These are phyloP conservation scores for Leptinotarsa tumamoca DNA, from an alignment of 2,888 invertebrate genomes.

Conservation along the genomic window DNA sequence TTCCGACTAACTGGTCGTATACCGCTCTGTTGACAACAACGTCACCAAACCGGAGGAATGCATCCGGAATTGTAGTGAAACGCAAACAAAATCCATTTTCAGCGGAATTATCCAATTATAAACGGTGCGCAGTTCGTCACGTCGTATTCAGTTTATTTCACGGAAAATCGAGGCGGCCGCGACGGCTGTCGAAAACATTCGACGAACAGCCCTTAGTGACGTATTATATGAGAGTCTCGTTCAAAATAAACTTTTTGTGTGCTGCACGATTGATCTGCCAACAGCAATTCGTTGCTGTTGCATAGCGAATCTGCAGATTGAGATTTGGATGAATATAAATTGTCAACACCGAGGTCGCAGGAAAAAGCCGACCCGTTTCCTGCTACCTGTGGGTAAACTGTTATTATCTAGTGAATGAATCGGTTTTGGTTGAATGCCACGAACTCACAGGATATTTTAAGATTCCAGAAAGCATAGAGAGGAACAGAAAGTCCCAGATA, in stretches of 20 bases:
- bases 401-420: neutral
- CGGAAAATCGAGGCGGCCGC: conserved; percentile 4
- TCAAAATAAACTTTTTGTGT: conserved; percentile 18
- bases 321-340: conserved; percentile 53
- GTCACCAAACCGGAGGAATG: conserved; percentile 5
- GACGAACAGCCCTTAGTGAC: conserved; percentile 8
- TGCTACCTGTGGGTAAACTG: neutral
- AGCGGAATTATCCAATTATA: conserved; percentile 27
- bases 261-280: conserved; percentile 62
- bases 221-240: conserved; percentile 1
- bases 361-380: neutral
- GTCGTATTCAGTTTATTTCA: conserved; percentile 22
- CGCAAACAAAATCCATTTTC: conserved; percentile 29
- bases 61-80: conserved; percentile 13
- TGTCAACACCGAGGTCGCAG: conserved; percentile 48
- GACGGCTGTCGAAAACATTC: conserved; percentile 29
- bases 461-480: no score
- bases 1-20: conserved; percentile 13
- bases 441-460: no score
- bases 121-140: conserved; percentile 14
- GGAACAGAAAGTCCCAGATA: no score
- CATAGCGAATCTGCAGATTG: conserved; percentile 60
- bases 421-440: neutral
- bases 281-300: conserved; percentile 58
- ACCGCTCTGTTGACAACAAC: conserved; percentile 17